Evolutionary conservation across 2,888 invertebrate genomes (phyloP), one percentile per base, ranked within the genome.

Genomic region (Phrixothrix hirtus): DNA sequence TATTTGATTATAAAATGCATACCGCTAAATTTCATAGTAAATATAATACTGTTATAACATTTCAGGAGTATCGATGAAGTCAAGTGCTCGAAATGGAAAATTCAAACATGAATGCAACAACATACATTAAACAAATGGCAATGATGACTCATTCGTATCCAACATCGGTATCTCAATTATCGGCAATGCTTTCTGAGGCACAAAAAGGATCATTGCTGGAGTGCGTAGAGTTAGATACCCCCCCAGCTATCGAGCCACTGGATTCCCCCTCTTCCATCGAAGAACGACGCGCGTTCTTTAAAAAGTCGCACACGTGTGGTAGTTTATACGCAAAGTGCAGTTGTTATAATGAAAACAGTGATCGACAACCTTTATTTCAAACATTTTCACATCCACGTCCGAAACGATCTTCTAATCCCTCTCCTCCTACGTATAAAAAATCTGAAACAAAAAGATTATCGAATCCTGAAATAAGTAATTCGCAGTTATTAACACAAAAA

Each of bases 281-380:
- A 29, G 47, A 50, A 9, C 41, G 37, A 1, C 51, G 51, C 12
- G 41, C 46, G 9, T 38, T 39, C 35, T 55, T 51, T 47, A 55
- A 66, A 71, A 72, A 65, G 48, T 64, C 72, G 11, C 75, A 75
- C 70, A 74, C 75, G 61, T 77, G 76, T 66, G 76, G 76, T 55
- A 76, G 76, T 60, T 62, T 76, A 43, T 77, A 72, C 64, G 77
- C 75, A 32, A 75, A 76, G 65, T 77, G 77, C 62, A 66, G 66
- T 39, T 75, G 75, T 57, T 64, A 68, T 61, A 63, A 71, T 64
- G 69, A 64, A 13, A 46, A 50, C 34, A 25, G 25, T 11, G 41
- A 57, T 27, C 44, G 38, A 50, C 36, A 25, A 26, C 32, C 58
- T 5, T 29, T 59, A 3, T 44, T 61, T n/a, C 60, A 61, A 43